Percentiles rank a stretch among this genome's conserved stretches.
These are phyloP conservation scores for Flexamia atlantica DNA, from an alignment of 2,888 invertebrate species.

Conservation along the genomic window DNA sequence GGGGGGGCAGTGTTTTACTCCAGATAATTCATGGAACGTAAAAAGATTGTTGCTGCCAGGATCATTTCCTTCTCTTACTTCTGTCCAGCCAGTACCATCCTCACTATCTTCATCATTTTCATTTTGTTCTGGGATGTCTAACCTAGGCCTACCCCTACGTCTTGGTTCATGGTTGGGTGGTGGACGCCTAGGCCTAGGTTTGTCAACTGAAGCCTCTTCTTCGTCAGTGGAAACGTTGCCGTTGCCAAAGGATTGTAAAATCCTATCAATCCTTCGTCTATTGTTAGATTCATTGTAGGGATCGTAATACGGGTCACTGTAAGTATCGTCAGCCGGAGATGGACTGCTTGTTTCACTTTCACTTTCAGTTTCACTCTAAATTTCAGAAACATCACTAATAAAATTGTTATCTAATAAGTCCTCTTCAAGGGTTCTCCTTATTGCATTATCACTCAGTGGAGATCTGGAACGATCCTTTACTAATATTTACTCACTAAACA, in stretches of 20 bases:
- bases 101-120: not conserved
- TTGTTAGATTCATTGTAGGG: not conserved
- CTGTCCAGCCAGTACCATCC: slow-evolving; percentile 31
- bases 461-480: no score
- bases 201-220: not conserved
- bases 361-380: not conserved
- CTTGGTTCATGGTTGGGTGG: not conserved
- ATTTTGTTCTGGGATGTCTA: not conserved
- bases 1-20: not conserved
- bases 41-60: not conserved
- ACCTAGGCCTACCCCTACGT: not conserved
- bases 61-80: slow-evolving; percentile 1
- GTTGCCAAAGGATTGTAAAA: not conserved
- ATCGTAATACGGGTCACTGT: not conserved
- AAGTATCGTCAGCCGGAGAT: not conserved
- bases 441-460: no score
- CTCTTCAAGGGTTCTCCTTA: not conserved
- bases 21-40: not conserved
- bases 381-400: not conserved
- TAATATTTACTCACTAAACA: no score
- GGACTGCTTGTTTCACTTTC: not conserved
- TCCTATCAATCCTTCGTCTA: not conserved
- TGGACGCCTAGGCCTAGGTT: not conserved
- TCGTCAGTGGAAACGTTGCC: not conserved
- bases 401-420: not conserved